phyloP scores from a whole-genome alignment of 2,113 vertebrate genomes.

The Circaetus cinerascens region DNA sequence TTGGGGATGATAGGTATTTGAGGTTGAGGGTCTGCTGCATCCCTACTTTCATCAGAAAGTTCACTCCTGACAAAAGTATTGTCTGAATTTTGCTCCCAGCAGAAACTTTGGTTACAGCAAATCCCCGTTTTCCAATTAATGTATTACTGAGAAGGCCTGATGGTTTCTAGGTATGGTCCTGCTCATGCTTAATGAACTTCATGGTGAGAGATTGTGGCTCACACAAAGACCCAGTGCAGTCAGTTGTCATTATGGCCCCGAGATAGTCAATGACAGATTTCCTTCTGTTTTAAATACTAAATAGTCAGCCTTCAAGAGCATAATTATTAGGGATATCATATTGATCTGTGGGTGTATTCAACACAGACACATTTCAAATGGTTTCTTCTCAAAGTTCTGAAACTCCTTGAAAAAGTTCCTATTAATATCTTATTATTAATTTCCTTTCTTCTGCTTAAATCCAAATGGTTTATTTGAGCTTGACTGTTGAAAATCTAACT shows the following conservation, averaged over 20 bases:
- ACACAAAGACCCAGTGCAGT: fast-evolving
- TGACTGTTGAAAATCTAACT: not conserved
- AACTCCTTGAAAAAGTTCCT: not conserved
- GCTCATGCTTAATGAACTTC: not conserved
- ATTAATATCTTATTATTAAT: not conserved
- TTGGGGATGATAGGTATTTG: not conserved
- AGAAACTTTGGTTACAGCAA: not conserved
- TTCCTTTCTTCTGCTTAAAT: not conserved
- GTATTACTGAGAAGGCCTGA: not conserved
- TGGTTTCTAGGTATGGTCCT: not conserved
- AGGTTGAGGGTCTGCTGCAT: not conserved
- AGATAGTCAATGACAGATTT: not conserved
- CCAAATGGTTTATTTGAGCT: not conserved
- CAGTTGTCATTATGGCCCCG: fast-evolving
- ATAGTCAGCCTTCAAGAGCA: not conserved
- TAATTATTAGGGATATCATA: not conserved
- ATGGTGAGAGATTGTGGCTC: not conserved
- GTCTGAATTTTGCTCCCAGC: not conserved
- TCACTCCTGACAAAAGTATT: not conserved
- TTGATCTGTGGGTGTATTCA: not conserved
- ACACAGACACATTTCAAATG: not conserved
- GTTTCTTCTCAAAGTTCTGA: not conserved
- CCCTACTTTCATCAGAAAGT: not conserved
- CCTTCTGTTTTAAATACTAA: not conserved
- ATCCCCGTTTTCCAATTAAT: not conserved